These are phyloP conservation scores for Chloroclysta siterata DNA, from an alignment of 2,888 invertebrate genomes.

Conservation along the genomic window DNA sequence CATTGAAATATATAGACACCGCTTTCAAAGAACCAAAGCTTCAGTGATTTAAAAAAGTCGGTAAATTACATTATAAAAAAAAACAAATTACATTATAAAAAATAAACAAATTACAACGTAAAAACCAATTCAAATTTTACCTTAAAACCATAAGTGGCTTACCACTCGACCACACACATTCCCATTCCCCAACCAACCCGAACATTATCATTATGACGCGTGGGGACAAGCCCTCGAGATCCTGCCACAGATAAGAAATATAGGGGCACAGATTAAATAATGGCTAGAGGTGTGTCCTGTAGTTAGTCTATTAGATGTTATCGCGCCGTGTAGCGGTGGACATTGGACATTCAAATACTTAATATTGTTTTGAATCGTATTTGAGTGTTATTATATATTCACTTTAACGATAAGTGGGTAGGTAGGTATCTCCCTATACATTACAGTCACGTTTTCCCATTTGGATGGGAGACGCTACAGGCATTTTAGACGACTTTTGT, in stretches of 20 bases:
- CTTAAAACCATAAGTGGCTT: background rate
- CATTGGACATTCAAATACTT: background rate
- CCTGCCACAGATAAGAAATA: conserved; percentile 32
- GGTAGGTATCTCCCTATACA: no score
- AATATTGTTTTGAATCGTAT: background rate
- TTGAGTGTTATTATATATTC: background rate
- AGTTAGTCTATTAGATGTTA: conserved; percentile 11
- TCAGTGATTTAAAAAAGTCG: background rate
- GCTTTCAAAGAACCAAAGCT: background rate
- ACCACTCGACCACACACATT: conserved; percentile 34
- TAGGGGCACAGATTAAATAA: conserved; percentile 31
- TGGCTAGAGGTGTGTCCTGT: conserved; percentile 29
- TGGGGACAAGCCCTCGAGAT: conserved; percentile 36
- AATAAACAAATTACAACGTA: no score
- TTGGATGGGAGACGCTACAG: no score
- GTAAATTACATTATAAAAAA: background rate
- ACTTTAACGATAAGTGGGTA: no score
- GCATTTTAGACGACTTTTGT: no score
- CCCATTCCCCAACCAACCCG: conserved; percentile 16
- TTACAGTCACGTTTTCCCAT: no score
- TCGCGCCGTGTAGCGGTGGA: background rate
- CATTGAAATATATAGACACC: no score
- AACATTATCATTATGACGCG: conserved; percentile 35
- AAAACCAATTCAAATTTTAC: background rate
- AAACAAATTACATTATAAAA: background rate